Evolutionary conservation across 2,797 vertebrate genomes (phyloP).

Genomic region (Agapornis canus): DNA sequence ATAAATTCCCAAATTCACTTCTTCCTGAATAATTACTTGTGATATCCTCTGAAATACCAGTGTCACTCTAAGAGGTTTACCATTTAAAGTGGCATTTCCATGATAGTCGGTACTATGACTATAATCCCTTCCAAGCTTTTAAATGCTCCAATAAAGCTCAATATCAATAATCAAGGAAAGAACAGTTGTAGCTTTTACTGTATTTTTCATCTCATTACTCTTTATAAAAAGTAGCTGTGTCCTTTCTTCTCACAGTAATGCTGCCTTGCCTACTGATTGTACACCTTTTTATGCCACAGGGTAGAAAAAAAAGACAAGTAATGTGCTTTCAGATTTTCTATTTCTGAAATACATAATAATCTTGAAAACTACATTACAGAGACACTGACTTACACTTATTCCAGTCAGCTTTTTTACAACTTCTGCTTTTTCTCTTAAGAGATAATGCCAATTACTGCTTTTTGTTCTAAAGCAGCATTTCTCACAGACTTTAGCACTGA

Average conservation of each 20-base stretch:
- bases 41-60: constrained; percentile 11
- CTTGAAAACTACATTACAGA: background rate
- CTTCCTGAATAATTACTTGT: constrained; percentile 41
- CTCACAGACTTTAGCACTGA: background rate
- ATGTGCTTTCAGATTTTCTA: background rate
- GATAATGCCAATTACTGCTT: background rate
- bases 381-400: background rate
- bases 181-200: background rate
- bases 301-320: background rate
- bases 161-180: constrained; percentile 14
- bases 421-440: background rate
- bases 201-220: constrained; percentile 6
- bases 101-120: background rate
- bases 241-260: constrained; percentile 25
- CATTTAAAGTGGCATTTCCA: constrained; percentile 24
- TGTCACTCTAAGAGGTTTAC: background rate
- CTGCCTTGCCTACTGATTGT: background rate
- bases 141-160: constrained; percentile 40
- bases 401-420: background rate
- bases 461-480: constrained; percentile 14
- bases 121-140: constrained; percentile 27
- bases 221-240: constrained; percentile 4
- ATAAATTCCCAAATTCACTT: background rate
- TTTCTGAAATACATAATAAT: background rate
- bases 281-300: background rate